Evolutionary conservation across 2,113 vertebrate species (phyloP), one percentile per base, ranked within the genome.

Genomic region (Megaceryle maxima): DNA sequence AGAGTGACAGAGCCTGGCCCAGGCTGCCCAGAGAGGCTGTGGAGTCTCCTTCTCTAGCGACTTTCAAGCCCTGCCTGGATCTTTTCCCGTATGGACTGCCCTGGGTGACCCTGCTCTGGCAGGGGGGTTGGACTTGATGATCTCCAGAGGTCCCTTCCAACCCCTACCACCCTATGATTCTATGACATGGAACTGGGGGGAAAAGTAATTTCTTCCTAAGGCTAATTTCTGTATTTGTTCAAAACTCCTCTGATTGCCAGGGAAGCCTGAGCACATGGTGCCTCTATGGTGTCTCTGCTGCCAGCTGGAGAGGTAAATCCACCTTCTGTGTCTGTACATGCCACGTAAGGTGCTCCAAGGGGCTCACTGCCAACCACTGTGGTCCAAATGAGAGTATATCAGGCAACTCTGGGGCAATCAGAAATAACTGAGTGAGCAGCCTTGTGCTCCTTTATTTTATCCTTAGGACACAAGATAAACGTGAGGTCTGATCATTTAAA

Each of bases 251-350:
- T 2, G 2, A 12, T 9, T 62, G 6, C 39, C 39, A 13, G 46
- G 26, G 44, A 17, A 72, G 14, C 21, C 20, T 15, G 77, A 76
- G 33, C 10, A 48, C 50, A 3, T 0, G 3, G 73, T 21, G 53
- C 26, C 41, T 43, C 17, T 26, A 55, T 64, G 64, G 0, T 13
- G 13, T 28, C 41, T 56, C 37, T 53, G 64, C 51, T 78, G 59
- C 20, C 8, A 9, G 0, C 66, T 25, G 0, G 22, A 16, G 39
- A 41, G n/a, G 25, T 16, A 20, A 39, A 53, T 28, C 59, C 44
- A 4, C 3, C 3, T 39, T 19, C 75, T 12, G n/a, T 4, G 1
- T 57, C 62, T 20, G 4, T 29, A n/a, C 1, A 0, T 6, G 1
- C 60, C 43, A 20, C 0, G 0, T 5, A 15, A 76, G 10, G 6